Base-by-base conservation (phyloP, 2,113 vertebrate species). In the Paramormyrops kingsleyae region DNA sequence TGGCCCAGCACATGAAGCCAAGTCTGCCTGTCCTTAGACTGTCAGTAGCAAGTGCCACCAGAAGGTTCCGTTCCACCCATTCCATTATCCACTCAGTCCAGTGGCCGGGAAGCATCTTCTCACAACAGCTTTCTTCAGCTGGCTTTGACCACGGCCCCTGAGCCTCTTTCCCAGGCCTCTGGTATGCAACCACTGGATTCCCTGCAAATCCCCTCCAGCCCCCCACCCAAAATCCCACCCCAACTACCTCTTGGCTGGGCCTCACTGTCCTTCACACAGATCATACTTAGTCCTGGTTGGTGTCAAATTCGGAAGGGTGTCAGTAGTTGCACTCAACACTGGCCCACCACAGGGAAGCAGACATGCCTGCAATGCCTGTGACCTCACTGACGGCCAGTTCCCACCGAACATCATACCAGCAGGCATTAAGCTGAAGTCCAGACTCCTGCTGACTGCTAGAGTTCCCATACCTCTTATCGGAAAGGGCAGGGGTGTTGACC, bases 231-330 rank as follows among this genome's bases (percentile, higher is more conserved):
- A 27, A 44, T 87, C 21, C 91, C 56, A 56, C 90, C 59, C 87
- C 92, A 94, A 92, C 90, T 91, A 91, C 74, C 59, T 50, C 90
- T 49, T 90, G 31, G 50, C 87, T 53, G 17, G 15, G 59, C 19
- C 83, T 77, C 39, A 87, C 50, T 84, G 56, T 53, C 77, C 19
- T 27, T 87, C 27, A 47, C 83, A 77, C 50, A 50, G 19, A 83
- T 12, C 56, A 83, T 31, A 52, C 24, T 83, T 77, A 49, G 74
- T 59, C 49, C 59, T 39, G 44, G 88, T 83, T n/a, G 49, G 39
- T 84, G 39, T 47, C 39, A 84, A 10, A 84, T 44, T 47, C 8
- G 44, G 83, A 47, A 24, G 44, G 44, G 44, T 52, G 46, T 87
- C 85, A 35, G 24, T 31, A 87, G 17, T 87, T 31, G 8, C 46